A percentile compares a stretch with the other conserved stretches of the same genome.
Conservation (phyloP, 2,797 vertebrate genomes). For the Hydrocynus forskahlii region DNA sequence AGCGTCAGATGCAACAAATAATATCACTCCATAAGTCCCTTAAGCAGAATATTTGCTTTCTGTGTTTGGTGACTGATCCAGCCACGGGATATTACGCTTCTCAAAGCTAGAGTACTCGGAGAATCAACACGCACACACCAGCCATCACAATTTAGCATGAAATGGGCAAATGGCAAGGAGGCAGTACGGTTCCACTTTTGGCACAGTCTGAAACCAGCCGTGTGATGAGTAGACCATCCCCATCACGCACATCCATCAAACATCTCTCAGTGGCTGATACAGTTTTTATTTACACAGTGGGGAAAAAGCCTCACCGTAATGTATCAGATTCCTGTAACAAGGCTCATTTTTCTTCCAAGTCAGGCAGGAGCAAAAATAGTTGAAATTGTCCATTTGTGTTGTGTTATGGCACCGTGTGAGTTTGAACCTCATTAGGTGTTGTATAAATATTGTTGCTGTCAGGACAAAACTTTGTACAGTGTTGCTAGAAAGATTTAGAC, state of each 20-base stretch:
- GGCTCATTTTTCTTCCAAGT: not conserved
- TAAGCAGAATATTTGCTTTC: slow-evolving; percentile 28
- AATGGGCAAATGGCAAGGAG: slow-evolving; percentile 63
- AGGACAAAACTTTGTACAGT: too few relatives aligned
- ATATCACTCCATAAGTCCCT: not conserved
- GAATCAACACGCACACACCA: slow-evolving; percentile 46
- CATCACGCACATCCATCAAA: slow-evolving; percentile 29
- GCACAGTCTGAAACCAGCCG: slow-evolving; percentile 46
- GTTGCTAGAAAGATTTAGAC: too few relatives aligned
- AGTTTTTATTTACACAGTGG: slow-evolving; percentile 44
- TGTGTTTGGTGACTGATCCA: slow-evolving; percentile 20
- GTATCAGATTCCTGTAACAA: not conserved
- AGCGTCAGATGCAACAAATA: not conserved
- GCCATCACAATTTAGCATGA: slow-evolving; percentile 59
- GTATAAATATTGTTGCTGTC: too few relatives aligned
- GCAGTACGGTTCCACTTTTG: slow-evolving; percentile 61
- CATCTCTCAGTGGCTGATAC: slow-evolving; percentile 34
- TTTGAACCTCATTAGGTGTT: too few relatives aligned
- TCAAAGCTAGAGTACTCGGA: slow-evolving; percentile 39
- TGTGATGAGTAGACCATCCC: slow-evolving; percentile 44
- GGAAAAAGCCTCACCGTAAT: slow-evolving; percentile 22
- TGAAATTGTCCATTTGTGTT: not conserved
- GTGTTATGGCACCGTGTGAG: not conserved
- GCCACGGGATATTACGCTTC: slow-evolving; percentile 37
- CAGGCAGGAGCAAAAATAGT: not conserved